Base-by-base conservation (phyloP, 2,797 vertebrate genomes). In the Megalops cyprinoides region DNA sequence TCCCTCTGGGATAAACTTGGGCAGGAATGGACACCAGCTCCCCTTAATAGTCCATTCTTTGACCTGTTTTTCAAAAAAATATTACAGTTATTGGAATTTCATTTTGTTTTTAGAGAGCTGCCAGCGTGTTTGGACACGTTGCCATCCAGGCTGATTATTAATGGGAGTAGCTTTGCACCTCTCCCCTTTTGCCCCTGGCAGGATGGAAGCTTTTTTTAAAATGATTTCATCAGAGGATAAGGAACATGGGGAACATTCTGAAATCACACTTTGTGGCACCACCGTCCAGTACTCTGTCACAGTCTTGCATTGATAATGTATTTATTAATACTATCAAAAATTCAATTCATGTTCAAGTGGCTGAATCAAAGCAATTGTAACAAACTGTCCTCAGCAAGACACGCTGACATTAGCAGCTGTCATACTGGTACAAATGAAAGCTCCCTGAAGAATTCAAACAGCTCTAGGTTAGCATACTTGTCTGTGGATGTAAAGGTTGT, bases 351-450 rank as follows among this genome's bases (percentile, higher is more conserved):
- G n/a, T n/a, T n/a, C n/a, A n/a, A n/a, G n/a, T n/a, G n/a, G n/a
- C n/a, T n/a, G 39, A 53, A 69, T 58, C 31, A 34, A 80, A 73
- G 58, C 80, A 39, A 44, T 73, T 79, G 53, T 79, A 23, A 79
- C 31, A 73, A 15, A 71, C 18, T 51, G 31, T 34, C 48, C 53
- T 42, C 58, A 37, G 37, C 60, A 46, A 23, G 37, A 60, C 60
- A 69, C 55, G n/a, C 71, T 74, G 56, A 80, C 69, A 58, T 69
- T 74, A 31, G 51, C 8, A 80, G n/a, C 79, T 74, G 69, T 60
- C 79, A 74, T 20, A 28, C 71, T 25, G 18, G 31, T 69, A 75
- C 62, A 20, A 39, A 58, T 79, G 37, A 44, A 37, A 73, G 20
- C 65, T 28, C 34, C 15, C 65, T n/a, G 0, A 78, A 20, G 78